These are phyloP conservation scores for Artibeus lituratus DNA, from an alignment of 2,797 vertebrate genomes.

Conservation along the genomic window DNA sequence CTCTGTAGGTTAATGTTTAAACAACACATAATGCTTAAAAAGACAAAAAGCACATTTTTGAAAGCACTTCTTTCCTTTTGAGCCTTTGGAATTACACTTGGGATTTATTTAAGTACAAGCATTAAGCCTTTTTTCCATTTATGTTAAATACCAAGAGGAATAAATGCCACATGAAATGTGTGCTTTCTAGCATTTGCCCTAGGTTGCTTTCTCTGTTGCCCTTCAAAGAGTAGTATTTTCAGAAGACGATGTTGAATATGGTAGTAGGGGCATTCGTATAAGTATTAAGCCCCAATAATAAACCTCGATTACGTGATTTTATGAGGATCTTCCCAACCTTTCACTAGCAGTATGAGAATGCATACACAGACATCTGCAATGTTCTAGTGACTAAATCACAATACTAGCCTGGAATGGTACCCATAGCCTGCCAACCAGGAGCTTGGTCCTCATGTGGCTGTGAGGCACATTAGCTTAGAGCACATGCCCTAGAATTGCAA, in stretches of 20 bases:
- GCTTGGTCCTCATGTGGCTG: too few relatives aligned
- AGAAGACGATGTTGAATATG: background rate
- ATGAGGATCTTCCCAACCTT: background rate
- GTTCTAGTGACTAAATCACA: background rate
- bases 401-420: background rate
- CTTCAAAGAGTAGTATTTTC: background rate
- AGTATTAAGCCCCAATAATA: background rate
- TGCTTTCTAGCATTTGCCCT: background rate
- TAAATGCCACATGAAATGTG: background rate
- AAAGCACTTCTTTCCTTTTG: conserved; percentile 44
- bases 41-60: conserved; percentile 29
- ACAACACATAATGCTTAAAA: conserved; percentile 46
- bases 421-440: background rate
- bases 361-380: background rate
- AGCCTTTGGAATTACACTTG: background rate
- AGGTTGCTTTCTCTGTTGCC: background rate
- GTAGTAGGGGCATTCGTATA: background rate
- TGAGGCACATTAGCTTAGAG: background rate
- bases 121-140: background rate
- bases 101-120: conserved; percentile 10
- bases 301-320: background rate
- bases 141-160: conserved; percentile 21
- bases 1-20: conserved; percentile 63
- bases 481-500: background rate
- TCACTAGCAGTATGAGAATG: background rate